phyloP scores from a whole-genome alignment of 1,140 invertebrate species.

The Macrotrachela quadricornifera region DNA sequence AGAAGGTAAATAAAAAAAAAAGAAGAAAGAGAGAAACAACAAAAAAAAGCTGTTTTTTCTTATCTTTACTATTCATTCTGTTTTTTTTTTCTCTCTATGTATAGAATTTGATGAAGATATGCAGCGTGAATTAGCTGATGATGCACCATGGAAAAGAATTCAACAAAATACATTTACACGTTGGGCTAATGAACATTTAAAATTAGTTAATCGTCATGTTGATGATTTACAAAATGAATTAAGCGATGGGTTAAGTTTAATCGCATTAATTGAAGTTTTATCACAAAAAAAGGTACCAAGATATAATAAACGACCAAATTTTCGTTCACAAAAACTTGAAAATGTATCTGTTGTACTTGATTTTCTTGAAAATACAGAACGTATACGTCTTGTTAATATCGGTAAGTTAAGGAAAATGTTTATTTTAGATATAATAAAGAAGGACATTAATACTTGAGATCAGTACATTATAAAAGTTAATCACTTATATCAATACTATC shows the following conservation, averaged over 20 bases:
- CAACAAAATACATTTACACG: constrained; percentile 76
- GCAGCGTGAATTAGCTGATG: constrained; percentile 56
- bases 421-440: too few relatives aligned
- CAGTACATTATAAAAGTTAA: too few relatives aligned
- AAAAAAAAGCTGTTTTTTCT: too few relatives aligned
- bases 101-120: constrained; percentile 9
- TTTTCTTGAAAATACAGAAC: constrained; percentile 56
- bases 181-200: constrained; percentile 70
- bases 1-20: too few relatives aligned
- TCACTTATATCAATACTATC: too few relatives aligned
- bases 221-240: constrained; percentile 54
- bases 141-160: constrained; percentile 69
- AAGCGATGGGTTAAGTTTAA: constrained; percentile 53
- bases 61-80: too few relatives aligned
- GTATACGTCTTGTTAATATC: constrained; percentile 67
- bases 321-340: constrained; percentile 44
- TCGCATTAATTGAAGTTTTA: constrained; percentile 57
- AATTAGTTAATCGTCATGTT: constrained; percentile 50
- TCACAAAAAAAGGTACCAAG: constrained; percentile 52
- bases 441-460: too few relatives aligned
- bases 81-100: too few relatives aligned
- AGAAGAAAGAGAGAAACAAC: too few relatives aligned
- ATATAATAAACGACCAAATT: constrained; percentile 57
- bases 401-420: constrained; percentile 38
- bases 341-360: constrained; percentile 69